Conservation (phyloP, 2,888 invertebrate species). For the Drosophila longiperda region DNA sequence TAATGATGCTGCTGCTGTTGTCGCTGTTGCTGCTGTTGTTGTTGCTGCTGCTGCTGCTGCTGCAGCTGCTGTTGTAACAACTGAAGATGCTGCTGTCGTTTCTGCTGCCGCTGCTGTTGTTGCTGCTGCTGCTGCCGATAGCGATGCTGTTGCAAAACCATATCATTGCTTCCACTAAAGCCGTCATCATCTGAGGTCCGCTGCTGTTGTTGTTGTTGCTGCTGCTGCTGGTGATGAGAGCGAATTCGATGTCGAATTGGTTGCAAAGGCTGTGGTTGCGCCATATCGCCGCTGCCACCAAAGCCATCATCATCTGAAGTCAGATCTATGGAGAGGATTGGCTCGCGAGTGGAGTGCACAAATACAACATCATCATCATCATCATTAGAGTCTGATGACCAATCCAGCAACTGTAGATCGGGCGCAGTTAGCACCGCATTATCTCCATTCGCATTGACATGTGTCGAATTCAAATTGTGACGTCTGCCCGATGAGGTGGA, state of each 20-base stretch:
- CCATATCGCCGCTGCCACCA: constrained; percentile 32
- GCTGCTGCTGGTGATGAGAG: constrained; percentile 8
- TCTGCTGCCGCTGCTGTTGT: not conserved
- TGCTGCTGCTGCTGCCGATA: constrained; percentile 2
- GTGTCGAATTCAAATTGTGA: constrained; percentile 21
- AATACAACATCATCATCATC: constrained; percentile 88
- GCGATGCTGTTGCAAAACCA: constrained; percentile 1
- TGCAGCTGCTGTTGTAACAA: constrained; percentile 6
- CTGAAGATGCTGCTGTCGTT: constrained; percentile 18
- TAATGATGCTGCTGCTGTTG: constrained; percentile 26
- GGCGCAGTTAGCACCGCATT: constrained; percentile 85
- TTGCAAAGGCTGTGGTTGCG: constrained; percentile 18
- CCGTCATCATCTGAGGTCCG: constrained; percentile 1
- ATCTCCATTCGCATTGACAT: constrained; percentile 24
- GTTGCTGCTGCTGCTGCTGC: constrained; percentile 6
- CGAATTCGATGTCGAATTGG: constrained; percentile 16
- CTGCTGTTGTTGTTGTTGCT: constrained; percentile 10
- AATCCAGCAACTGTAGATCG: constrained; percentile 90
- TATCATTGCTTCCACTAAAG: not conserved
- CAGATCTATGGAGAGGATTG: constrained; percentile 86
- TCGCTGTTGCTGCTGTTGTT: not conserved
- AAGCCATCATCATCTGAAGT: constrained; percentile 87
- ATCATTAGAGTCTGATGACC: constrained; percentile 88
- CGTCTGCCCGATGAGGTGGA: constrained; percentile 58
- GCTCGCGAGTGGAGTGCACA: constrained; percentile 85